Base-by-base conservation (phyloP, 2,888 invertebrate species). In the Macaria liturata region DNA sequence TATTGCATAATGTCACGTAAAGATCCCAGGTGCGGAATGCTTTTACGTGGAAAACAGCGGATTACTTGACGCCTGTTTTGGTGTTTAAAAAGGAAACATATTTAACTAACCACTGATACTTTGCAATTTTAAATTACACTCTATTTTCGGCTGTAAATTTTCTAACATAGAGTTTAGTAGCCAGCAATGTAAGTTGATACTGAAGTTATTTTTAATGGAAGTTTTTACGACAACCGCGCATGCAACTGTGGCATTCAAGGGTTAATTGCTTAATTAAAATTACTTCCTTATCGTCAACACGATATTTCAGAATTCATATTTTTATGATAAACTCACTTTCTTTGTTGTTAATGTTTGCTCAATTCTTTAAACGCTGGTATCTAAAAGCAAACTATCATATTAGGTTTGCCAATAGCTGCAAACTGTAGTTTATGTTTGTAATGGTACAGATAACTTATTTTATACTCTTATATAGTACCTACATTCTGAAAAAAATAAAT, bases 21-120 rank as follows among this genome's bases (percentile, higher is more conserved):
- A 76, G 81, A 82, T 81, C 82, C 83, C 86, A 88, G 87, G 88
- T 88, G 88, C 78, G 84, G 86, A 86, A 85, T 85, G 82, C 84
- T 84, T 87, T 83, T 80, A 83, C 84, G 83, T 80, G 77, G 78
- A 84, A 83, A 82, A 81, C 81, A 76, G 73, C 75, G 80, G 73
- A 83, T 80, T 79, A 83, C 78, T 84, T 83, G 80, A 82, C 80
- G 81, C 81, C 81, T 81, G 76, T 75, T 80, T 77, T 78, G 77
- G 75, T 75, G 74, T 74, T 69, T 71, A 73, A 78, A 20, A 75
- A 74, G 74, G 73, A 78, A 78, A 77, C 74, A 74, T 74, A 69
- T 70, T 67, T 72, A 74, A 74, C 70, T 58, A 51, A 57, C 68
- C 62, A 69, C 70, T 66, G 72, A 70, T 59, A 50, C 62, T 65